Evolutionary conservation across 35 echinoderm and acorn worm genomes (phyloP), one percentile per base, ranked within the genome.

Genomic region (Strongylocentrotus purpuratus): DNA sequence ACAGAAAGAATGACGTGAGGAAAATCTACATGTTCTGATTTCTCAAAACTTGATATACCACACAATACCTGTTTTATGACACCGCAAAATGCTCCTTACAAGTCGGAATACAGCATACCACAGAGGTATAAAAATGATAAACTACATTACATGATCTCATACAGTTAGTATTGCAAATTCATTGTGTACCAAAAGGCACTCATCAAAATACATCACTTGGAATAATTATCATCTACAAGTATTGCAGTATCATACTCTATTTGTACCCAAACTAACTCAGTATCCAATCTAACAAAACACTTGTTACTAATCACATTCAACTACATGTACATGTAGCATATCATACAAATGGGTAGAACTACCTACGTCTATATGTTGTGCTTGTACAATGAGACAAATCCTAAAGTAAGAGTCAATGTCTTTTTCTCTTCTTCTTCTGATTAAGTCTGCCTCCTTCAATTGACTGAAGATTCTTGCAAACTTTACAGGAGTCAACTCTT

Each of bases 141-240:
- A n/a, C 50, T 28, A 78, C 65, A 28, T n/a, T 59, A 59, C 52
- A 59, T 17, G 11, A 78, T 78, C 65, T 78, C 25, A 78, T 28
- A 78, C 65, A 78, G 18, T 78, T 78, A 78, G 65, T 78, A 78
- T 78, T 78, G 65, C 65, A 78, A 78, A 78, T 78, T 78, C 65
- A 78, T 78, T 78, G 1, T 78, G 65, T 78, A 78, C 65, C 65
- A 28, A 22, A 78, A 78, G 65, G 65, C 65, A 78, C 65, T 78
- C 65, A 4, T 78, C 20, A 78, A 28, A 22, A 78, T 78, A 70
- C 17, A 78, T 78, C 65, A 28, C 7, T 15, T 78, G 65, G 22
- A 78, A 78, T 78, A 59, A 59, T 59, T 17, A 78, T 7, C 65
- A 78, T 78, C 65, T 78, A 55, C 50, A 55, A 55, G 50, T 55